These are phyloP conservation scores for Ridgeia piscesae DNA, from an alignment of 1,140 invertebrate species.

Conservation along the genomic window DNA sequence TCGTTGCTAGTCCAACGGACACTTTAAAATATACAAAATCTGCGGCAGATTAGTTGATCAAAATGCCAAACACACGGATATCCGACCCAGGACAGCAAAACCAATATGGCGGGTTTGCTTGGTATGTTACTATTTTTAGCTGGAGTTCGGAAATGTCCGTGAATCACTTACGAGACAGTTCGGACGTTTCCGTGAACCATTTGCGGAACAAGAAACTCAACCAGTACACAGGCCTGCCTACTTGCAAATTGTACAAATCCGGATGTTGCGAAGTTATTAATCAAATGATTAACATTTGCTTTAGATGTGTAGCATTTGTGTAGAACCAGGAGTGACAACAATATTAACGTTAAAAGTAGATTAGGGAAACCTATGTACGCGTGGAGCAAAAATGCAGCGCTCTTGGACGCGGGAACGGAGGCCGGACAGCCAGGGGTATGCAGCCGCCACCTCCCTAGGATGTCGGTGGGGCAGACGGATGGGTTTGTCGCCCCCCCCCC, in stretches of 20 bases:
- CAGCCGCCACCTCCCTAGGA: too few relatives aligned
- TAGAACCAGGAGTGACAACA: too few relatives aligned
- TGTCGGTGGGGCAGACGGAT: too few relatives aligned
- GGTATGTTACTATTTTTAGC: slow-evolving; percentile 1
- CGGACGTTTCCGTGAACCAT: neutral
- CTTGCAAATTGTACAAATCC: neutral
- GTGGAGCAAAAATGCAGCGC: too few relatives aligned
- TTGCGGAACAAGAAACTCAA: neutral
- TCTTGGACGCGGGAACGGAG: too few relatives aligned
- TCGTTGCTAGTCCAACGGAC: neutral
- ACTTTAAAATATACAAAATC: neutral
- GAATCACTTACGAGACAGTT: neutral
- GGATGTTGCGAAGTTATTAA: neutral
- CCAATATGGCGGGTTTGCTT: neutral
- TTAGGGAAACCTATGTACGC: too few relatives aligned
- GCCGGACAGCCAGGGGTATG: too few relatives aligned
- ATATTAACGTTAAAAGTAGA: too few relatives aligned
- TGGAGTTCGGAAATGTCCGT: neutral
- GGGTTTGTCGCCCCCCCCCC: too few relatives aligned
- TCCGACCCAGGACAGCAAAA: neutral
- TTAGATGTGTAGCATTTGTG: too few relatives aligned
- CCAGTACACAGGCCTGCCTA: too few relatives aligned
- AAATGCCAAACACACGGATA: neutral
- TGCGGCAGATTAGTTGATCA: neutral
- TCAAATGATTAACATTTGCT: too few relatives aligned